Percentiles rank a stretch among this genome's conserved stretches.
Evolutionary conservation across 1,140 invertebrate species (phyloP).

Genomic region (Parasteatoda tepidariorum): DNA sequence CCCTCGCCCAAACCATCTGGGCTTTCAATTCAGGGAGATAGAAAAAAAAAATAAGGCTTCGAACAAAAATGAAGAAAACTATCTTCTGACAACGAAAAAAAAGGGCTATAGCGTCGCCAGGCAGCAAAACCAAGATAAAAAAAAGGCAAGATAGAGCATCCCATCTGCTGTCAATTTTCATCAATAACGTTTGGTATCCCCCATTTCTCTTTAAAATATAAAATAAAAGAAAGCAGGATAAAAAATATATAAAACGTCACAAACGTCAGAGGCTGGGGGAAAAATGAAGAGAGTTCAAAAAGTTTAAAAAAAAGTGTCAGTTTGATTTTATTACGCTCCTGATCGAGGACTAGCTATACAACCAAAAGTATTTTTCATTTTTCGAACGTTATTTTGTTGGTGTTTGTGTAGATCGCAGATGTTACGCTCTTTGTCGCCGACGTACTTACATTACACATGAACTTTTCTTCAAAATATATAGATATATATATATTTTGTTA

Average conservation of each 20-base stretch:
- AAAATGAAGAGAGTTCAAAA: neutral
- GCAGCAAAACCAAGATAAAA: neutral
- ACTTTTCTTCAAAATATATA: neutral
- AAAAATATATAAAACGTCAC: neutral
- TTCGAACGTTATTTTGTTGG: neutral
- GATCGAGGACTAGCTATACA: conserved; percentile 16
- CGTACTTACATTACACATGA: neutral
- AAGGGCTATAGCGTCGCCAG: neutral
- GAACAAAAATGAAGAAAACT: neutral
- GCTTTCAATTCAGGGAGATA: neutral
- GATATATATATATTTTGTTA: no score
- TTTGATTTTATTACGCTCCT: conserved; percentile 42
- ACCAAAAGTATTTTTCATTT: neutral
- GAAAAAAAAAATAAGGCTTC: no score
- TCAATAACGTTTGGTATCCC: neutral
- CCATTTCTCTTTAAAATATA: neutral
- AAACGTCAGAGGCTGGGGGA: neutral
- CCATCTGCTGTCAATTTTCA: conserved; percentile 36
- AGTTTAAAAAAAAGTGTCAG: conserved; percentile 7
- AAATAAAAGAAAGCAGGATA: neutral
- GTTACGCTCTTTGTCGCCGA: neutral
- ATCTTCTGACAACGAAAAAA: neutral
- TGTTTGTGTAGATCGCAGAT: neutral
- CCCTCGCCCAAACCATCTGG: neutral
- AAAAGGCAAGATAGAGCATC: neutral